A percentile compares a stretch with the other conserved stretches of the same genome.
Conservation (phyloP, 2,888 invertebrate genomes). For the Sarcophaga carnaria region DNA sequence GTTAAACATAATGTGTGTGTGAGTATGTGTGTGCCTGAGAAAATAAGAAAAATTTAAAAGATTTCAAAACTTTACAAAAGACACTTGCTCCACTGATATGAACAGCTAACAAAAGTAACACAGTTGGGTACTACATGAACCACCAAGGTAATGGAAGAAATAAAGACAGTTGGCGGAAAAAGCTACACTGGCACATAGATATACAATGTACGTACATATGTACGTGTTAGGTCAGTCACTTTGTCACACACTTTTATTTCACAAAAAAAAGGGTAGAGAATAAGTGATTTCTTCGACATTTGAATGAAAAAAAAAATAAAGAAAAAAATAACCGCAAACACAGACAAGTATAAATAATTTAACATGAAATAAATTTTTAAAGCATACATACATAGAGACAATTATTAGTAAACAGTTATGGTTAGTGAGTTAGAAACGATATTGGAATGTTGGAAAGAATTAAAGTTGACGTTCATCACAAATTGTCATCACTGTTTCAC, state of each 20-base stretch:
- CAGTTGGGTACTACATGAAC: not conserved
- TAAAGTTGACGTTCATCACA: too few relatives aligned
- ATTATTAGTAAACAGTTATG: not conserved
- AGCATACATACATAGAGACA: not conserved
- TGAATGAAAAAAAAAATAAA: too few relatives aligned
- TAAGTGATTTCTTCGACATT: not conserved
- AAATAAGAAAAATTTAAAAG: not conserved
- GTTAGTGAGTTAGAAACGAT: too few relatives aligned
- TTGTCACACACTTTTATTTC: constrained; percentile 5
- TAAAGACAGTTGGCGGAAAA: not conserved
- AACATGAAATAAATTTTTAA: not conserved
- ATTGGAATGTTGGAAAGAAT: too few relatives aligned
- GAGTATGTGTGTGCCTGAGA: not conserved
- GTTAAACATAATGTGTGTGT: not conserved
- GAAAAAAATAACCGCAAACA: not conserved
- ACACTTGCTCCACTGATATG: not conserved
- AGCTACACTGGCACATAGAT: not conserved
- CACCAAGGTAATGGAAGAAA: not conserved
- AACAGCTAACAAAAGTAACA: not conserved
- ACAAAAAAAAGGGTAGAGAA: not conserved
- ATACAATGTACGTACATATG: not conserved
- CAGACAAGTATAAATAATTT: not conserved
- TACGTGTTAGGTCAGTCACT: constrained; percentile 35
- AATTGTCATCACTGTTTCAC: too few relatives aligned
- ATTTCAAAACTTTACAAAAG: not conserved